These are phyloP conservation scores for Drosophila mimica DNA, from an alignment of 2,888 invertebrate genomes.

Conservation along the genomic window DNA sequence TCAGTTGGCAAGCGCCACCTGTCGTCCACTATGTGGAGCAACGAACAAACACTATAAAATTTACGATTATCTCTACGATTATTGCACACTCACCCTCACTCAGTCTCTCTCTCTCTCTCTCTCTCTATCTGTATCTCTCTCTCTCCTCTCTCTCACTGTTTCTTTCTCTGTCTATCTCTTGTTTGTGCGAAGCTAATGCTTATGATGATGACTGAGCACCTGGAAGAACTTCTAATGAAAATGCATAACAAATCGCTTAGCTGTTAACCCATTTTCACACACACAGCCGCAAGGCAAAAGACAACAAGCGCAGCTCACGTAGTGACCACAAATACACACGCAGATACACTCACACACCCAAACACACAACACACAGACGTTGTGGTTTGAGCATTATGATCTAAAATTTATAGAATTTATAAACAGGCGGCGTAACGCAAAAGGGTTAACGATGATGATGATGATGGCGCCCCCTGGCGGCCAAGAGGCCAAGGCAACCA, in stretches of 20 bases:
- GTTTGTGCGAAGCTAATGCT: slow-evolving; percentile 29
- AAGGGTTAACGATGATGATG: slow-evolving; percentile 55
- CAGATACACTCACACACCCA: slow-evolving; percentile 19
- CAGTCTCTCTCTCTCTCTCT: neutral
- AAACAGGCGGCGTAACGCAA: slow-evolving; percentile 60
- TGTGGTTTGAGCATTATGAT: slow-evolving; percentile 65
- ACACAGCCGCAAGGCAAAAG: slow-evolving; percentile 42
- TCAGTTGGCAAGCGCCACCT: slow-evolving; percentile 9
- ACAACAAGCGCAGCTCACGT: slow-evolving; percentile 50
- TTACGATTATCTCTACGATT: slow-evolving; percentile 10
- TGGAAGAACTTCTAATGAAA: slow-evolving; percentile 66
- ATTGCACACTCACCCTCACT: neutral
- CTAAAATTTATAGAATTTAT: slow-evolving; percentile 80
- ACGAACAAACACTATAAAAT: slow-evolving; percentile 34
- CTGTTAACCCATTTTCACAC: slow-evolving; percentile 43
- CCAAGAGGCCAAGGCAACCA: slow-evolving; percentile 38
- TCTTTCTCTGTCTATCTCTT: neutral
- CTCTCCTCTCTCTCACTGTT: neutral
- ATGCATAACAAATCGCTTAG: slow-evolving; percentile 72
- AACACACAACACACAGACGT: slow-evolving; percentile 19
- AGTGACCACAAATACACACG: slow-evolving; percentile 37
- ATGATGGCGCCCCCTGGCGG: slow-evolving; percentile 40
- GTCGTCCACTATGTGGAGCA: neutral
- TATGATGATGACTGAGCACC: slow-evolving; percentile 61
- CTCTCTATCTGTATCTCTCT: neutral